Conservation (phyloP, 2,888 invertebrate species). For the Trichacis sp. region DNA sequence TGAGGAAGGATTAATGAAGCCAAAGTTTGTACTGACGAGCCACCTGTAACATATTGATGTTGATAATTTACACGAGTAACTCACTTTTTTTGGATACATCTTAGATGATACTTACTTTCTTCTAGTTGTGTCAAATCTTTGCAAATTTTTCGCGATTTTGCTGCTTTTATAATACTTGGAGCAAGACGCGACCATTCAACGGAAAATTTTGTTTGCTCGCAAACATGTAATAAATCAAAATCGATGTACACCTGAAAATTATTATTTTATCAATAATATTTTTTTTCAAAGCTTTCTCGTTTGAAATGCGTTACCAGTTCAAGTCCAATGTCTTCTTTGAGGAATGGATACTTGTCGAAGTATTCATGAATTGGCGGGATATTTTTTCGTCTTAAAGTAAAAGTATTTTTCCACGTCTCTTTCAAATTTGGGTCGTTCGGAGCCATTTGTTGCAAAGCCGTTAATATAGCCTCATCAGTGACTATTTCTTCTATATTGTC, state of each 20-base stretch:
- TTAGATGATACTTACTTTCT: constrained; percentile 2
- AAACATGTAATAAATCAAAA: constrained; percentile 1
- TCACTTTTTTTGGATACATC: background rate
- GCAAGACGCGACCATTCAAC: constrained; percentile 1
- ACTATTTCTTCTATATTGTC: background rate
- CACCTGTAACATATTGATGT: constrained; percentile 1
- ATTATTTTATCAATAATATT: too few relatives aligned
- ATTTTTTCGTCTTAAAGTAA: background rate
- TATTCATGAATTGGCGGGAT: too few relatives aligned
- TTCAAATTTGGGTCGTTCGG: background rate
- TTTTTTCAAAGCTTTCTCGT: too few relatives aligned
- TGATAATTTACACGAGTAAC: background rate
- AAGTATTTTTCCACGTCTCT: background rate
- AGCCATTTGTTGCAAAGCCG: constrained; percentile 3
- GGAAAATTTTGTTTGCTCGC: constrained; percentile 1
- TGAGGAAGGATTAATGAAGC: constrained; percentile 5
- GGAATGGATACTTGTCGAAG: too few relatives aligned
- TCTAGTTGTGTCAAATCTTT: background rate
- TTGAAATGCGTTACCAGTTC: background rate
- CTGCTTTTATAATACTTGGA: constrained; percentile 1
- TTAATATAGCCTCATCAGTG: background rate
- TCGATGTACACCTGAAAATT: constrained; percentile 3
- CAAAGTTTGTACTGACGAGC: background rate
- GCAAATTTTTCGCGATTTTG: constrained; percentile 1
- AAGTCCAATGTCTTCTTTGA: background rate